Conservation (phyloP, 2,888 invertebrate species). For the Didymodactylos carnosus region DNA sequence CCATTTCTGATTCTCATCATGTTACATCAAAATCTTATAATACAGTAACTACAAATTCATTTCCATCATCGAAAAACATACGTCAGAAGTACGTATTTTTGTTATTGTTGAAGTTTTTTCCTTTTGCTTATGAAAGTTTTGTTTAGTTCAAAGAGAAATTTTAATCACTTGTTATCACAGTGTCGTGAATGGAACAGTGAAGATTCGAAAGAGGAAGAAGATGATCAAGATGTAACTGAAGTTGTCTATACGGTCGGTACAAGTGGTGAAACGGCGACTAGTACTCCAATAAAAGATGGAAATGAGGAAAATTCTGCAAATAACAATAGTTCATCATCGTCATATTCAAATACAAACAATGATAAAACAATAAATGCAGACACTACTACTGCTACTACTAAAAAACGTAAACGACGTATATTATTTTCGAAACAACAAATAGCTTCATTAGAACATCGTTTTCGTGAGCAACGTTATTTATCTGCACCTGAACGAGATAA, state of each 20-base stretch:
- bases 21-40: background rate
- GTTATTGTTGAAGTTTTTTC: too few relatives aligned
- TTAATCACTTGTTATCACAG: too few relatives aligned
- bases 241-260: too few relatives aligned
- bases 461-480: slow-evolving; percentile 7
- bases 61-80: background rate
- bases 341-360: background rate
- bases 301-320: background rate
- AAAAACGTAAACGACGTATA: slow-evolving; percentile 12
- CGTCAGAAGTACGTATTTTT: too few relatives aligned
- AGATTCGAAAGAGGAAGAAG: too few relatives aligned
- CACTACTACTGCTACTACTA: background rate
- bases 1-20: background rate
- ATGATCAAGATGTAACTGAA: too few relatives aligned
- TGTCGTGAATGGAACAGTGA: too few relatives aligned
- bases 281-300: background rate
- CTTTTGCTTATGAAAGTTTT: too few relatives aligned
- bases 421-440: slow-evolving; percentile 13
- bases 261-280: too few relatives aligned
- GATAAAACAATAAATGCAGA: background rate
- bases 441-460: slow-evolving; percentile 6
- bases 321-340: background rate
- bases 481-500: slow-evolving; percentile 12
- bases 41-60: background rate
- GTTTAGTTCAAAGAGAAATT: too few relatives aligned